phyloP scores from a whole-genome alignment of 2,797 vertebrate species.

The Characodon lateralis region DNA sequence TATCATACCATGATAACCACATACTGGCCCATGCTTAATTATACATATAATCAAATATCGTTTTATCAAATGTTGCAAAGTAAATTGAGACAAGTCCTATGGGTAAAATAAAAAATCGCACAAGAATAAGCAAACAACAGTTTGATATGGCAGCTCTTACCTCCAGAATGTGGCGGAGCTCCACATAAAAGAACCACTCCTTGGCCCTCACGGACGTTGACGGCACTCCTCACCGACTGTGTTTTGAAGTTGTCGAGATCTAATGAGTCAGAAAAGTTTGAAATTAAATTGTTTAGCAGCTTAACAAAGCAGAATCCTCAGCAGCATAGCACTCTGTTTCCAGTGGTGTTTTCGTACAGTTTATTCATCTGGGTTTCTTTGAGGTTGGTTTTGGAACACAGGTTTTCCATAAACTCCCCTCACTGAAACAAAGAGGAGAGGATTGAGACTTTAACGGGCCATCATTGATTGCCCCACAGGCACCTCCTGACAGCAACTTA shows the following conservation, averaged over 20 bases:
- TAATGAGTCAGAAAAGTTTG: conserved; percentile 60
- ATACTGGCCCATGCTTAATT: background rate
- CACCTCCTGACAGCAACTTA: conserved; percentile 47
- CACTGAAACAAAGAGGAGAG: conserved; percentile 38
- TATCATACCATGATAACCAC: background rate
- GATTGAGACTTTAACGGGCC: conserved; percentile 52
- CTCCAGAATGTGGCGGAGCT: conserved; percentile 86
- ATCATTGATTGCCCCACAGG: conserved; percentile 54
- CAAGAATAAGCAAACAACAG: background rate
- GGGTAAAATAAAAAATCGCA: conserved; percentile 13
- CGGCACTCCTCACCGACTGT: conserved; percentile 85
- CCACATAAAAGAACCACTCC: conserved; percentile 94
- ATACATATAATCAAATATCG: conserved; percentile 12
- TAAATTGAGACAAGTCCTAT: conserved; percentile 25
- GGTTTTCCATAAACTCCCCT: conserved; percentile 23
- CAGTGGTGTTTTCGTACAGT: conserved; percentile 9
- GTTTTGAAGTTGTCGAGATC: conserved; percentile 89
- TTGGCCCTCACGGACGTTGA: conserved; percentile 93
- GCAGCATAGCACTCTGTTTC: background rate
- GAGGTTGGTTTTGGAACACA: conserved; percentile 30
- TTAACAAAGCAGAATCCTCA: background rate
- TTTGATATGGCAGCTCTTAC: conserved; percentile 71
- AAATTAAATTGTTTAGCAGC: conserved; percentile 14
- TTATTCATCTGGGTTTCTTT: conserved; percentile 25
- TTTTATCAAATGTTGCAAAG: conserved; percentile 26